Evolutionary conservation across 2,888 invertebrate species (phyloP).

Genomic region (Eulithis testata): DNA sequence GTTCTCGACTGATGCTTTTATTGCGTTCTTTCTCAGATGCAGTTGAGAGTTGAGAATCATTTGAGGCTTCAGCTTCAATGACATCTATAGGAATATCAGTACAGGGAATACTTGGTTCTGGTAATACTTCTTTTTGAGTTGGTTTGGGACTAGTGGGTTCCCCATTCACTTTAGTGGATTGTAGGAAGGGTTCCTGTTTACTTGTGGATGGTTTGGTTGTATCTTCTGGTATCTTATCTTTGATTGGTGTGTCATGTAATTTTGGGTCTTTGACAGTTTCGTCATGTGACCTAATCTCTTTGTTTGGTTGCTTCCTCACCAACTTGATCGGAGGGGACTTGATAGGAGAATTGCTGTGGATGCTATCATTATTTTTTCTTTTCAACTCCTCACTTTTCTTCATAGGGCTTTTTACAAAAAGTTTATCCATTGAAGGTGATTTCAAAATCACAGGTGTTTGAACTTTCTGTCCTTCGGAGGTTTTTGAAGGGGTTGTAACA

Average conservation of each 20-base stretch:
- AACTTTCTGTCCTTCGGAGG: constrained; percentile 16
- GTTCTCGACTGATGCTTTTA: constrained; percentile 81
- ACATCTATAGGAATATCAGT: constrained; percentile 19
- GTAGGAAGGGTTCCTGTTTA: constrained; percentile 15
- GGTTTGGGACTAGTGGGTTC: constrained; percentile 14
- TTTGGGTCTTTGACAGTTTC: constrained; percentile 16
- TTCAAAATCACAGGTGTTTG: constrained; percentile 13
- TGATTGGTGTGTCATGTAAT: constrained; percentile 6
- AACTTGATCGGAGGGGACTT: constrained; percentile 29
- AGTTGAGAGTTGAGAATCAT: constrained; percentile 65
- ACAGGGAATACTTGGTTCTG: constrained; percentile 16
- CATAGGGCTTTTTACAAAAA: constrained; percentile 7
- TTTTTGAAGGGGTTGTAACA: constrained; percentile 30
- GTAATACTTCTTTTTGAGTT: constrained; percentile 9
- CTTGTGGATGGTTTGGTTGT: constrained; percentile 17
- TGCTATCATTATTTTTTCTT: constrained; percentile 3
- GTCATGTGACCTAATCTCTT: constrained; percentile 18
- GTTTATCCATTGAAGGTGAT: constrained; percentile 27
- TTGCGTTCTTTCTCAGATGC: constrained; percentile 68
- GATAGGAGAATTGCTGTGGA: constrained; percentile 21
- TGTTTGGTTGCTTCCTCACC: constrained; percentile 23
- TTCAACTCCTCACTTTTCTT: constrained; percentile 12
- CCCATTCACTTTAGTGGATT: constrained; percentile 9
- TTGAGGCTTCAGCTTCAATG: constrained; percentile 56
- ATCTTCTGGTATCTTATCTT: constrained; percentile 15